Base-by-base conservation (phyloP, 2,113 vertebrate genomes). In the Tinamus guttatus region DNA sequence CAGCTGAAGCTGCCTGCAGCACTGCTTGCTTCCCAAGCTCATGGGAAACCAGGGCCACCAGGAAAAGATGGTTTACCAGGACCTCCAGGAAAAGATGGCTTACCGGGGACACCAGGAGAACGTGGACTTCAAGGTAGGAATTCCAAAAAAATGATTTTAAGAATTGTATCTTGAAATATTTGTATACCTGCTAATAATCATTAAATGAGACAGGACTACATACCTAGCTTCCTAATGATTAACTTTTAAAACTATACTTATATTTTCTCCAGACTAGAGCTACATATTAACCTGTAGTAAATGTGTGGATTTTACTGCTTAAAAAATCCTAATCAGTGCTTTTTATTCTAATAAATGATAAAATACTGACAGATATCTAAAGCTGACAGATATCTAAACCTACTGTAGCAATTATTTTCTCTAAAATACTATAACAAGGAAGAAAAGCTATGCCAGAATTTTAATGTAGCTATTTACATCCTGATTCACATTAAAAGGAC, bases 51-150 rank as follows among this genome's bases (percentile, higher is more conserved):
- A 65, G 99, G 99, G 24, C 98, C 98, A 22, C 98, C 99, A 47
- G 99, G 99, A 85, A 99, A 98, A 83, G 98, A 99, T 54, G 99
- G 99, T 9, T 96, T 98, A 69, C 99, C 99, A 38, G 99, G 99
- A 21, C 98, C 98, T 21, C 98, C 99, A 30, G 99, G 99, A 88
- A 98, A 98, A 69, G 98, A 99, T 14, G 99, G 99, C 16, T 97
- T 98, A 80, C 98, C 99, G 43, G 99, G 99, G 27, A 97, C 98
- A 11, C 99, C 98, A 73, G 99, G 99, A 97, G 98, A 99, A 86
- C 98, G 98, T 54, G 99, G 99, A 71, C 95, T 98, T 88, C 99
- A 99, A 99, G 99, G 99, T 99, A 99, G 91, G 98, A 96, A 86
- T 95, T 68, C 5, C 2, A 64, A 51, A 65, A 20, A 84, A 51